Percentiles rank a stretch among this genome's conserved stretches.
phyloP scores from a whole-genome alignment of 37 sponge, comb jelly and placozoan genomes.

The Diacarnus erythraeanus region DNA sequence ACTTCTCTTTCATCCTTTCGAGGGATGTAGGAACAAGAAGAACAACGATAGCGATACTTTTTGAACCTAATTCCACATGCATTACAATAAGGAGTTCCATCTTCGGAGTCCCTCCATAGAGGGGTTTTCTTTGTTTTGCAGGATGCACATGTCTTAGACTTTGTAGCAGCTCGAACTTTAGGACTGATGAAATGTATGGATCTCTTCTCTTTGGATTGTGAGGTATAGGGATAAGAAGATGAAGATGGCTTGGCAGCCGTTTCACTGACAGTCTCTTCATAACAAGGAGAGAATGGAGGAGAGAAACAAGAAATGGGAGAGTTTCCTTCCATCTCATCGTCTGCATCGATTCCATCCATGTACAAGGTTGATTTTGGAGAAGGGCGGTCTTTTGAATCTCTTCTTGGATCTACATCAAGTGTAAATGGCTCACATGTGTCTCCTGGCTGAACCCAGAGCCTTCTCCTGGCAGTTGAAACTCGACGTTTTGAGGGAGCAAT shows the following conservation, averaged over 20 bases:
- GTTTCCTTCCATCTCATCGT: constrained; percentile 30
- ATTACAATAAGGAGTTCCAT: constrained; percentile 85
- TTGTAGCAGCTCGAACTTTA: not conserved
- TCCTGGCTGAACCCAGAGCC: constrained; percentile 6
- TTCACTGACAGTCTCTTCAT: not conserved
- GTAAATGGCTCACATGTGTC: constrained; percentile 16
- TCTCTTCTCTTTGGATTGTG: constrained; percentile 1
- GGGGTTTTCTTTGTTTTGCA: constrained; percentile 83
- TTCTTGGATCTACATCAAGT: not conserved
- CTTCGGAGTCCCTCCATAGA: constrained; percentile 83
- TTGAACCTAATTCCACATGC: constrained; percentile 85
- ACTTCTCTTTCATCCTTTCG: constrained; percentile 68
- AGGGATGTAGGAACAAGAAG: constrained; percentile 67
- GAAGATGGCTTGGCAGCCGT: constrained; percentile 7
- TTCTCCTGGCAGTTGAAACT: constrained; percentile 3
- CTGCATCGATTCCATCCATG: constrained; percentile 11
- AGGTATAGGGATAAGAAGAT: not conserved
- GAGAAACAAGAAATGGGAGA: constrained; percentile 9
- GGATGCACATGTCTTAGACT: constrained; percentile 72
- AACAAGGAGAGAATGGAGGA: constrained; percentile 37
- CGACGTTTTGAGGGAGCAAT: not conserved
- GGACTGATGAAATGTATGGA: not conserved
- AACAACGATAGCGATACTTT: constrained; percentile 68
- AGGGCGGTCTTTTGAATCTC: not conserved
- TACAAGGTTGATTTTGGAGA: not conserved